Percentiles rank a stretch among this genome's conserved stretches.
Evolutionary conservation across 2,113 vertebrate genomes (phyloP).

Genomic region (Phrynosoma platyrhinos): DNA sequence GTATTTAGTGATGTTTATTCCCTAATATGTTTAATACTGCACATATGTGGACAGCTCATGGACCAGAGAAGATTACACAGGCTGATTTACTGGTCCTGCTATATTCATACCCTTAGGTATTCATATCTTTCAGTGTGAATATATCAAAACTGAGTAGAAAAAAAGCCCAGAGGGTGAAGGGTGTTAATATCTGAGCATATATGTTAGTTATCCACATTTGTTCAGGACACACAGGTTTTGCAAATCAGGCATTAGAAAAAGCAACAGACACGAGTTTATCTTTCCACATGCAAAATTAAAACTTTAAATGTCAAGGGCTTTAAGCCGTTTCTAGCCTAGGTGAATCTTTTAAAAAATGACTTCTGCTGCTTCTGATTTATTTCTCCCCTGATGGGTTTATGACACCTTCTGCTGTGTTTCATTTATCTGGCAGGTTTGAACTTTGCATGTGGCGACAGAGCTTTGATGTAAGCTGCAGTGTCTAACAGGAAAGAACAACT

Average conservation of each 20-base stretch:
- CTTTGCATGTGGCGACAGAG: slow-evolving; percentile 1
- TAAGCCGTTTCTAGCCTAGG: slow-evolving; percentile 61
- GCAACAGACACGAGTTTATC: slow-evolving; percentile 47
- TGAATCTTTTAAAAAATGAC: slow-evolving; percentile 48
- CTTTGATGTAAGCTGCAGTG: neutral
- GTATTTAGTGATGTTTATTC: neutral
- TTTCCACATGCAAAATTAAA: slow-evolving; percentile 48
- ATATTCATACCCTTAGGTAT: neutral
- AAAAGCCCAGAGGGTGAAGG: neutral
- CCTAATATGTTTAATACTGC: neutral
- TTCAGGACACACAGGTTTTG: slow-evolving; percentile 37
- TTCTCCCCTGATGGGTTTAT: slow-evolving; percentile 52
- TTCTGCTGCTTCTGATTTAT: slow-evolving; percentile 58
- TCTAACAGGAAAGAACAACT: slow-evolving; percentile 41
- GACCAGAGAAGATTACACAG: no score
- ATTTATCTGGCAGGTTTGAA: neutral
- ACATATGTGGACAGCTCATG: neutral
- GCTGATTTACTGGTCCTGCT: no score
- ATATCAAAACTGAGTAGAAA: neutral
- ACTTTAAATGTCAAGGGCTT: slow-evolving; percentile 66
- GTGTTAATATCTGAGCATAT: neutral
- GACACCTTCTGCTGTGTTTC: slow-evolving; percentile 41
- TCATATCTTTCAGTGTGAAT: no score
- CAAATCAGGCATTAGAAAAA: slow-evolving; percentile 28
- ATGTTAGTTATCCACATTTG: neutral